Evolutionary conservation across 1,140 invertebrate species (phyloP).

Genomic region (Drosophila quadrilineata): DNA sequence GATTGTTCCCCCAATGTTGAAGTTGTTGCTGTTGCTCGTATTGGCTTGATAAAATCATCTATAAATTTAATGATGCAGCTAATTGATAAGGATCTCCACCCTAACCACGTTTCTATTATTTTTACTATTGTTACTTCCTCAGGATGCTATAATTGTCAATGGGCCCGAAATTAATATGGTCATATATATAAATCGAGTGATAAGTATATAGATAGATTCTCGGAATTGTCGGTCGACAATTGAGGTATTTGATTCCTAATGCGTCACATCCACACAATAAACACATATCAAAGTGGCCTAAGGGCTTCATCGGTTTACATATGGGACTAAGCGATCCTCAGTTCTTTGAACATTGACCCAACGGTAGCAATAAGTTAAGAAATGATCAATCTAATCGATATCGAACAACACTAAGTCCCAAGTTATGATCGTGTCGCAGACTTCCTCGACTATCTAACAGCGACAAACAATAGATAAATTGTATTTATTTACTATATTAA

Average conservation of each 20-base stretch:
- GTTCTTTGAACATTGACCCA: neutral
- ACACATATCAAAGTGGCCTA: too few relatives aligned
- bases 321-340: too few relatives aligned
- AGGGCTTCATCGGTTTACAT: too few relatives aligned
- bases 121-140: constrained; percentile 44
- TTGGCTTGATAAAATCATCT: constrained; percentile 21
- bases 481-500: neutral
- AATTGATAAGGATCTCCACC: constrained; percentile 30
- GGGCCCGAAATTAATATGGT: too few relatives aligned
- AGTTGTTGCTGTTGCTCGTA: neutral
- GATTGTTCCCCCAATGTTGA: neutral
- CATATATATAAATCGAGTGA: neutral
- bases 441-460: neutral
- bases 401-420: constrained; percentile 35
- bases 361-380: constrained; percentile 34
- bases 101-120: neutral
- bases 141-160: constrained; percentile 42
- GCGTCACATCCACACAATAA: too few relatives aligned
- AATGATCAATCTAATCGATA: constrained; percentile 49
- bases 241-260: neutral
- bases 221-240: neutral
- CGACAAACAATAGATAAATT: constrained; percentile 20
- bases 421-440: neutral
- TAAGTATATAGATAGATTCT: neutral
- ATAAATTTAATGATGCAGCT: constrained; percentile 10